Percentiles rank a stretch among this genome's conserved stretches.
These are phyloP conservation scores for Liolophura sinensis DNA, from an alignment of 1,140 invertebrate species.

Conservation along the genomic window DNA sequence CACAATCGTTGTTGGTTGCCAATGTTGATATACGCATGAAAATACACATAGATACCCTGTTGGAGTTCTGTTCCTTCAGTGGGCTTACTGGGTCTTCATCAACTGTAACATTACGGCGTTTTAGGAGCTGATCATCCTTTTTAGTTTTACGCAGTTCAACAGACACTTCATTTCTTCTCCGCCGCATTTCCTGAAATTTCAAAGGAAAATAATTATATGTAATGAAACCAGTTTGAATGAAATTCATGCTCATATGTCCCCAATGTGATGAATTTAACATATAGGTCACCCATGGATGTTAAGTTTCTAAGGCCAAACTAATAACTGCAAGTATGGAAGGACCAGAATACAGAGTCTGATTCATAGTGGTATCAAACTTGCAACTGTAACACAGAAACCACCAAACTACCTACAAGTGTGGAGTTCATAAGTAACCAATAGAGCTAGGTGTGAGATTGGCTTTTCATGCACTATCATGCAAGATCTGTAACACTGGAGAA, in stretches of 20 bases:
- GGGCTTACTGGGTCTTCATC: constrained; percentile 47
- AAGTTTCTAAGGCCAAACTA: neutral
- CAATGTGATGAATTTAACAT: too few relatives aligned
- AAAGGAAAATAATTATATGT: neutral
- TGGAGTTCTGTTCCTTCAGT: constrained; percentile 36
- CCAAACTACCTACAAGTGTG: too few relatives aligned
- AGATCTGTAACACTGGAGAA: too few relatives aligned
- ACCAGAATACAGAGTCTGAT: too few relatives aligned
- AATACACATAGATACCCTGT: too few relatives aligned
- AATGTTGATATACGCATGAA: too few relatives aligned
- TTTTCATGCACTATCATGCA: too few relatives aligned
- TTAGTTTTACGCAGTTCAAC: constrained; percentile 96
- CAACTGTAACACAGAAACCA: neutral
- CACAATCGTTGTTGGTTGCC: too few relatives aligned
- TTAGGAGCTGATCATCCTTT: constrained; percentile 92
- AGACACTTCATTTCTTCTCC: constrained; percentile 91
- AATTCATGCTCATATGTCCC: neutral
- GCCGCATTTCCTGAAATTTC: constrained; percentile 69
- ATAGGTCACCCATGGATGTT: too few relatives aligned
- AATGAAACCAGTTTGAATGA: neutral
- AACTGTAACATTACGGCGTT: constrained; percentile 83
- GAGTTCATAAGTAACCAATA: too few relatives aligned
- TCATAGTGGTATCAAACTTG: neutral
- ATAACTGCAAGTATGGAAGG: neutral
- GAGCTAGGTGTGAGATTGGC: too few relatives aligned